phyloP scores from a whole-genome alignment of 2,113 vertebrate species.

The Gymnarchus niloticus region DNA sequence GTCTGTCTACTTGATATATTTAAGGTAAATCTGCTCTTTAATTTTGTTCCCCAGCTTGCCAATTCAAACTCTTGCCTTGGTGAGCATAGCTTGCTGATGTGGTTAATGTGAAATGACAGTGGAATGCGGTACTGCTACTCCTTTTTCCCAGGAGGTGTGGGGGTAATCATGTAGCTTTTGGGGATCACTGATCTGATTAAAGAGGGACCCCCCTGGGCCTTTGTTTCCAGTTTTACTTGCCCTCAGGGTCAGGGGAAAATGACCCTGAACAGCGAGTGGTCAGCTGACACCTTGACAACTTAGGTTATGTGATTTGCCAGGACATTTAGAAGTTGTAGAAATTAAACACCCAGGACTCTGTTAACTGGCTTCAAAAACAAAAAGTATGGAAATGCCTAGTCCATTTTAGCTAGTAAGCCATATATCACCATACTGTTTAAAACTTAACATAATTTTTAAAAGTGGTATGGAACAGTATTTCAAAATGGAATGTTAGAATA shows the following conservation, averaged over 20 bases:
- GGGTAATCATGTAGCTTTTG: constrained; percentile 18
- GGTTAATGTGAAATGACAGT: background rate
- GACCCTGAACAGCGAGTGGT: constrained; percentile 21
- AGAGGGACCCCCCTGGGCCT: constrained; percentile 27
- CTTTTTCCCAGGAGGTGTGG: constrained; percentile 6
- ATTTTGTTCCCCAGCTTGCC: no score
- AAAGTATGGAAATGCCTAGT: background rate
- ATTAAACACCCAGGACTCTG: no score
- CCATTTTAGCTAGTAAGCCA: background rate
- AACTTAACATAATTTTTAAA: background rate
- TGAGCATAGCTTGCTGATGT: background rate
- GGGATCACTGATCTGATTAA: constrained; percentile 34
- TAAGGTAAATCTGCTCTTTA: no score
- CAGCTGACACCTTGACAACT: constrained; percentile 25
- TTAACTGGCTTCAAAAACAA: background rate
- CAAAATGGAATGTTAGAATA: background rate
- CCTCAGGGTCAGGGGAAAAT: constrained; percentile 32
- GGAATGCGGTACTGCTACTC: background rate
- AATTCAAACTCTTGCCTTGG: background rate
- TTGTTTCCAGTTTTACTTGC: constrained; percentile 28
- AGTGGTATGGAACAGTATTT: background rate
- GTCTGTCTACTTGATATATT: no score
- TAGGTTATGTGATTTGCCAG: constrained; percentile 13
- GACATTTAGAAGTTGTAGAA: no score
- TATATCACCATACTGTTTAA: background rate